Evolutionary conservation across 2,888 invertebrate genomes (phyloP), one percentile per base, ranked within the genome.

Genomic region (Hirtodrosophila duncani): DNA sequence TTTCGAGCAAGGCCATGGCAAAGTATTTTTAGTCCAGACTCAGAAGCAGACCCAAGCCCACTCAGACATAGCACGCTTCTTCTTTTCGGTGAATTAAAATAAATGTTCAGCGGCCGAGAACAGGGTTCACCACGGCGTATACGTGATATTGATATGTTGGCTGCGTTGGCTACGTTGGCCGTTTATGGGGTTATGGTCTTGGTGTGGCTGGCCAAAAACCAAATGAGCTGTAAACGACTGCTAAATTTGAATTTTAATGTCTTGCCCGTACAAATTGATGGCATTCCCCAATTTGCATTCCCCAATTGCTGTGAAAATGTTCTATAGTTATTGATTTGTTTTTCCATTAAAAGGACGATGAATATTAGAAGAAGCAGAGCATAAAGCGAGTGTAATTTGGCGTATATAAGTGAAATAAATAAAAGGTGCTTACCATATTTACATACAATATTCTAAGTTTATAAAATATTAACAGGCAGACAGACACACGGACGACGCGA

Each of bases 221-320:
- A 74, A 71, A 78, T 75, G 71, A 70, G 51, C 79, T 72, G 79
- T 70, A 55, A 71, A 71, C 55, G 27, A 30, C 56, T 36, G 45
- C 51, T 50, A 50, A 74, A 69, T 69, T 69, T 70, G 50, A 67
- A 52, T 63, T 70, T 60, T 44, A 58, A 56, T 77, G 52, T 26
- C 18, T 11, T 37, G 48, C 30, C 31, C 31, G 31, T 53, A 24
- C 45, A 67, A 55, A 53, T 63, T 61, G 38, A 78, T 58, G 67
- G 42, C 50, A 36, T 14, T 23, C 31, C n/a, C 8, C 67, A 64
- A 65, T 63, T 65, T 49, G 49, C 26, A 30, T 52, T 42, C 34
- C 21, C 26, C 20, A 38, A 45, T 49, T 58, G 62, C 66, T 48
- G 57, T 30, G 24, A 46, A 49, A 45, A 18, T 45, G 39, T 45